A percentile compares a stretch with the other conserved stretches of the same genome.
phyloP scores from a whole-genome alignment of 2,888 invertebrate genomes.

The Drosophila engyochracea region DNA sequence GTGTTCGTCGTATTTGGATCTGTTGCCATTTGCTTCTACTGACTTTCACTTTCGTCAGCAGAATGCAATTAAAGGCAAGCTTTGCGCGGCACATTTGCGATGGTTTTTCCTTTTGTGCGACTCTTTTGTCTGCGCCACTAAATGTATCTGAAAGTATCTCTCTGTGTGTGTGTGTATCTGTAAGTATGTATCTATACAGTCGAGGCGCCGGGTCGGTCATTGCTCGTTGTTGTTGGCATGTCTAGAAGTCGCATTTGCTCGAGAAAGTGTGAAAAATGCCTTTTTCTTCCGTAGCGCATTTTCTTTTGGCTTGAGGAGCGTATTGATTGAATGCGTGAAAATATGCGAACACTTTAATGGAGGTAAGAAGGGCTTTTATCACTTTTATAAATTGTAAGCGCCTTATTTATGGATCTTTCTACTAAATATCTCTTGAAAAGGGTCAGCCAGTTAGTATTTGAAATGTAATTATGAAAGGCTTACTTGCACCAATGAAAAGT shows the following conservation, averaged over 20 bases:
- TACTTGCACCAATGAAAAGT: neutral
- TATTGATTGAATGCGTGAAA: conserved; percentile 50
- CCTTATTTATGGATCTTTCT: conserved; percentile 23
- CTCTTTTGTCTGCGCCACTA: conserved; percentile 52
- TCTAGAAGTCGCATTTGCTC: conserved; percentile 44
- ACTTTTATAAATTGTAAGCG: conserved; percentile 39
- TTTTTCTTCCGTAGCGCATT: conserved; percentile 29
- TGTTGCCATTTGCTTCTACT: conserved; percentile 17
- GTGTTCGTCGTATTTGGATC: conserved; percentile 16
- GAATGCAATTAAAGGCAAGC: conserved; percentile 77
- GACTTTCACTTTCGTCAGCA: conserved; percentile 67
- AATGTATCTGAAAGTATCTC: conserved; percentile 41
- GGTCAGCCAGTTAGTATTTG: neutral
- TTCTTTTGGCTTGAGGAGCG: conserved; percentile 9
- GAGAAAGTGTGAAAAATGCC: conserved; percentile 67
- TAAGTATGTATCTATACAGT: conserved; percentile 7
- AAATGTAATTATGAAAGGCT: neutral
- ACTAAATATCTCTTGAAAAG: neutral
- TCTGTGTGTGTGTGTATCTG: conserved; percentile 23
- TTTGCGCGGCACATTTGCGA: conserved; percentile 50
- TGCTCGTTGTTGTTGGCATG: conserved; percentile 42
- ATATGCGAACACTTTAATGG: conserved; percentile 46
- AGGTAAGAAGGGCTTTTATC: conserved; percentile 41
- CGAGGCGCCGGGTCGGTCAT: conserved; percentile 43
- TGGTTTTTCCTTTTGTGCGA: conserved; percentile 41